Evolutionary conservation across 2,113 vertebrate genomes (phyloP), one percentile per base, ranked within the genome.

Genomic region (Hippocampus comes): DNA sequence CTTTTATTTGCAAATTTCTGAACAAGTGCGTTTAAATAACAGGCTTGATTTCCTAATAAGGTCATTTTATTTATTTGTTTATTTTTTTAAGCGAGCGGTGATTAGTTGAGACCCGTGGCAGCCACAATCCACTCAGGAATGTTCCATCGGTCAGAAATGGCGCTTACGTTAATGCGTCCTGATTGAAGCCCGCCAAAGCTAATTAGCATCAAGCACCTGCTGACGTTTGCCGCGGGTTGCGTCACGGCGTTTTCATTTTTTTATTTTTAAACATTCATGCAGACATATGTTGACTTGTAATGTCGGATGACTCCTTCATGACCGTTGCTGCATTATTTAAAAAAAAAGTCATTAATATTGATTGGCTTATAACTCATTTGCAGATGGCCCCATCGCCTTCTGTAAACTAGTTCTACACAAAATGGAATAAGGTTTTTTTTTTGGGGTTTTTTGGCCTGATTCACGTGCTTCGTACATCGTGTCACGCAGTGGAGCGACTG

Each of bases 281-380:
- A 2, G 42, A 80, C 72, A 80, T 74, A 72, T 71, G 75, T 75
- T 72, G 43, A 55, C 43, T 64, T 66, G 63, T 55, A 59, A 61
- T 76, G 72, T 74, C 61, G 64, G 17, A 75, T 51, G 43, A 68
- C 42, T 23, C 46, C 63, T 60, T 69, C 71, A 70, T 75, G 51
- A 76, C 59, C 21, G 10, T 73, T 81, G 72, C 78, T 68, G 57
- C 30, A 49, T 82, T 73, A 77, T 81, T 75, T 23, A 18, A 57
- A 27, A 61, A 46, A 72, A 68, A 65, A 21, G 57, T 61, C 49
- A 78, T 82, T 67, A 63, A 79, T 86, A 82, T 85, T 74, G 55
- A 78, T 70, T 76, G 5, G 11, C 49, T 34, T 57, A 42, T 82
- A 63, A 59, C 17, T 61, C 65, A 59, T 72, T 71, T 84, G 67